phyloP scores from a whole-genome alignment of 2,113 vertebrate genomes.

The Trinectes maculatus region DNA sequence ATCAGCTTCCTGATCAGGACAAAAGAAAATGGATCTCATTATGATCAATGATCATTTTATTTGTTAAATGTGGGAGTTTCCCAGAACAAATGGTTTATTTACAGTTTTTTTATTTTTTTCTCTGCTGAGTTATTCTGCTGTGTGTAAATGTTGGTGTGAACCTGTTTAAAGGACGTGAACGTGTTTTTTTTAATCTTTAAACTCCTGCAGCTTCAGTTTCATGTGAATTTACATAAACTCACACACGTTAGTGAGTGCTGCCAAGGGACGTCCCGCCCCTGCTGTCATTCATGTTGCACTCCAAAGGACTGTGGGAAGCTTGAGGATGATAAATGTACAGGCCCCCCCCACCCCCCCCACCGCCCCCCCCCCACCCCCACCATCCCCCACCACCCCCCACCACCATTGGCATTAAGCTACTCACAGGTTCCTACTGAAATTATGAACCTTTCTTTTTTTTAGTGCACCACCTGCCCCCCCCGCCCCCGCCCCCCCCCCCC shows the following conservation, averaged over 20 bases:
- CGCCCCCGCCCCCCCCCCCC: not conserved
- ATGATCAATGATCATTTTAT: no score
- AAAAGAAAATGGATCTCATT: no score
- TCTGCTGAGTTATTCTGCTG: no score
- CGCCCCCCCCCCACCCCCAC: no score
- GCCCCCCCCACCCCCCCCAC: no score
- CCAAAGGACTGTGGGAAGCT: conserved; percentile 66
- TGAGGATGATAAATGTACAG: conserved; percentile 70
- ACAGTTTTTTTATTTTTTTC: no score
- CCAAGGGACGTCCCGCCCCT: conserved; percentile 40
- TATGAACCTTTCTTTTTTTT: not conserved
- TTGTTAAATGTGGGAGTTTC: no score
- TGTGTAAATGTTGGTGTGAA: not conserved
- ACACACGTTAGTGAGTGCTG: conserved; percentile 24
- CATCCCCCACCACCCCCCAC: no score
- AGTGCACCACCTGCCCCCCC: conserved; percentile 19
- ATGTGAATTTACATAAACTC: conserved; percentile 48
- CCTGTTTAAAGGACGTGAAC: not conserved
- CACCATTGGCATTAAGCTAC: conserved; percentile 26
- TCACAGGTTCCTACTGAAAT: conserved; percentile 39
- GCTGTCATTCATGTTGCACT: conserved; percentile 64
- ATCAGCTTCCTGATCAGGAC: no score
- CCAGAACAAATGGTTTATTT: no score
- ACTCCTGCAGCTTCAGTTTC: conserved; percentile 1
- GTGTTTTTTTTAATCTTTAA: not conserved